Evolutionary conservation across 2,797 vertebrate species (phyloP).

Genomic region (Tokudaia tokunoshimensis): DNA sequence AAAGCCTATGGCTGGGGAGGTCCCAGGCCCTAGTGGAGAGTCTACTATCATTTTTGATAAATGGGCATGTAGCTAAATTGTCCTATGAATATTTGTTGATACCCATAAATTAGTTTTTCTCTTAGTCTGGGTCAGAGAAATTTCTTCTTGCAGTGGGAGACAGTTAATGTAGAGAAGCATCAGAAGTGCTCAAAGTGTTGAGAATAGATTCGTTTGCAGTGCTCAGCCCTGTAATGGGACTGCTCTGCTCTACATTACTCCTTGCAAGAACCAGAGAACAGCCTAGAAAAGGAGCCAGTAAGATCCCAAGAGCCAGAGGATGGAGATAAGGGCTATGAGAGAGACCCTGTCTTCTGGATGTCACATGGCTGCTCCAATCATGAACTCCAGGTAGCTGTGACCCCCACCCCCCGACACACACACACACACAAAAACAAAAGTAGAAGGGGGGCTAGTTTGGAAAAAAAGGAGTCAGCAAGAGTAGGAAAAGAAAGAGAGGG

Average conservation of each 20-base stretch:
- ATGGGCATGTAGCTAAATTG: background rate
- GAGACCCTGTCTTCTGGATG: background rate
- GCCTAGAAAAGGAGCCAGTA: background rate
- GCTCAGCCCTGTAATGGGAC: background rate
- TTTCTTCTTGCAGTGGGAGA: background rate
- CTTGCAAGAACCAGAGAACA: background rate
- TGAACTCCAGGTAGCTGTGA: background rate
- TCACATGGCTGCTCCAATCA: background rate
- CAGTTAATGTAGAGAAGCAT: background rate
- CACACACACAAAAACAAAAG: background rate
- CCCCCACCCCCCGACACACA: background rate
- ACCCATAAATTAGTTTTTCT: background rate
- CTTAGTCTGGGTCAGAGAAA: background rate
- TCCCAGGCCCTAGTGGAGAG: background rate
- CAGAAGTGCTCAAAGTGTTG: background rate
- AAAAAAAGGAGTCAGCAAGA: background rate
- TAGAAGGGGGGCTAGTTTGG: background rate
- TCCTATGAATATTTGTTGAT: background rate
- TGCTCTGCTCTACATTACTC: background rate
- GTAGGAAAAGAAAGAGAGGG: background rate
- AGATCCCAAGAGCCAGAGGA: background rate
- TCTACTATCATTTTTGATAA: background rate
- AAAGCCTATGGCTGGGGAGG: background rate
- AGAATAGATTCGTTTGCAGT: background rate
- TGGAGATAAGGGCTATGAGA: background rate